A percentile compares a stretch with the other conserved stretches of the same genome.
Conservation (phyloP, 2,888 invertebrate species). For the Aelia acuminata region DNA sequence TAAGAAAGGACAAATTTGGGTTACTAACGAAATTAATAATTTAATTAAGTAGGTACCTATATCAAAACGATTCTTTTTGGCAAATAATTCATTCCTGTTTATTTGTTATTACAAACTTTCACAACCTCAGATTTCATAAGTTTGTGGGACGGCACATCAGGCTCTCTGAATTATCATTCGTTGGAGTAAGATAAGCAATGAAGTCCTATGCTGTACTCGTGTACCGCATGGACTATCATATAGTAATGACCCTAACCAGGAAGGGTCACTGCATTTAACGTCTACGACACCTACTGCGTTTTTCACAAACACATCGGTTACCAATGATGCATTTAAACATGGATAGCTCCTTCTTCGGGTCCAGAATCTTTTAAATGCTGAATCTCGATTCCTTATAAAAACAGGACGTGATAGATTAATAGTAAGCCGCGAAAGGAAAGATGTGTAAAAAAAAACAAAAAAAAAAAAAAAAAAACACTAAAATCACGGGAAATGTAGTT, state of each 20-base stretch:
- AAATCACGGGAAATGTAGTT: neutral
- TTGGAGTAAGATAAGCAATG: too few relatives aligned
- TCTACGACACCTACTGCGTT: neutral
- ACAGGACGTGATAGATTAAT: neutral
- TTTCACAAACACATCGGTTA: neutral
- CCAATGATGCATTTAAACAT: constrained; percentile 10
- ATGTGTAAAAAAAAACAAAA: neutral
- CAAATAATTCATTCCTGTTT: too few relatives aligned
- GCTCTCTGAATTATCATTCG: too few relatives aligned
- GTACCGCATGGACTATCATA: too few relatives aligned
- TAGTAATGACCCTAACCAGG: neutral
- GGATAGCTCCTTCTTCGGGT: neutral
- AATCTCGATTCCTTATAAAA: neutral
- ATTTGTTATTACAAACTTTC: too few relatives aligned
- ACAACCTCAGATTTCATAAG: too few relatives aligned
- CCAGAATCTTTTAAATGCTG: neutral
- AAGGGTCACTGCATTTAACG: neutral
- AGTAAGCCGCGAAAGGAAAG: neutral
- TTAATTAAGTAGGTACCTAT: too few relatives aligned
- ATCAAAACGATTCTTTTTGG: too few relatives aligned
- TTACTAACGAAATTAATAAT: too few relatives aligned
- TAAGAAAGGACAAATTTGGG: too few relatives aligned
- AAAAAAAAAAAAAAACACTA: constrained; percentile 1
- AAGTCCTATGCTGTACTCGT: too few relatives aligned
- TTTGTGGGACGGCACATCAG: too few relatives aligned